phyloP scores from a whole-genome alignment of 2,888 invertebrate species.

The Galerucella nymphaeae region DNA sequence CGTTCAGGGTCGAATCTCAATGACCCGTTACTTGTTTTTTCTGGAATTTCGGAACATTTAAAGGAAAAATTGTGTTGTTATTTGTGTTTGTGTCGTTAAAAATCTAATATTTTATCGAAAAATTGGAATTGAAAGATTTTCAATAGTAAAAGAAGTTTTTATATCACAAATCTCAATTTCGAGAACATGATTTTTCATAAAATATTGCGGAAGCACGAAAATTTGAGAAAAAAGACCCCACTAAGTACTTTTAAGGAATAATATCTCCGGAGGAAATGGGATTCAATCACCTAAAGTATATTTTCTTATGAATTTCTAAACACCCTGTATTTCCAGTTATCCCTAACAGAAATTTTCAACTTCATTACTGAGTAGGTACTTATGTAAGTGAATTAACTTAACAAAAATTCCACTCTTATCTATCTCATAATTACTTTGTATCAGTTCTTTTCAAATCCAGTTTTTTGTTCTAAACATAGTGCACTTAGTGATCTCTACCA shows the following conservation, averaged over 20 bases:
- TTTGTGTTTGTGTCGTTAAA: not conserved
- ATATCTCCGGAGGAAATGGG: too few species aligned
- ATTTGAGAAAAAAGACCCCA: too few species aligned
- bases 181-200: too few species aligned
- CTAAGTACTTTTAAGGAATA: too few species aligned
- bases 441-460: not conserved
- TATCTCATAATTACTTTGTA: not conserved
- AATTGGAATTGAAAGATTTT: slow-evolving; percentile 2
- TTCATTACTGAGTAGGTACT: too few species aligned
- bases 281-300: too few species aligned
- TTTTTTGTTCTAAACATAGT: not conserved
- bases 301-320: too few species aligned
- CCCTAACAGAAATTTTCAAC: too few species aligned
- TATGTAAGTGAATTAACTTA: not conserved
- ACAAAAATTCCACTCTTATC: not conserved
- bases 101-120: not conserved
- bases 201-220: too few species aligned
- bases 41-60: not conserved
- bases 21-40: slow-evolving; percentile 6
- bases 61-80: not conserved
- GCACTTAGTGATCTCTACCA: not conserved
- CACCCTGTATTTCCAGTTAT: too few species aligned
- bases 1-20: slow-evolving; percentile 19
- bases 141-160: not conserved
- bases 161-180: too few species aligned